Conservation (phyloP, 2,797 vertebrate genomes). For the Takifugu ocellatus region DNA sequence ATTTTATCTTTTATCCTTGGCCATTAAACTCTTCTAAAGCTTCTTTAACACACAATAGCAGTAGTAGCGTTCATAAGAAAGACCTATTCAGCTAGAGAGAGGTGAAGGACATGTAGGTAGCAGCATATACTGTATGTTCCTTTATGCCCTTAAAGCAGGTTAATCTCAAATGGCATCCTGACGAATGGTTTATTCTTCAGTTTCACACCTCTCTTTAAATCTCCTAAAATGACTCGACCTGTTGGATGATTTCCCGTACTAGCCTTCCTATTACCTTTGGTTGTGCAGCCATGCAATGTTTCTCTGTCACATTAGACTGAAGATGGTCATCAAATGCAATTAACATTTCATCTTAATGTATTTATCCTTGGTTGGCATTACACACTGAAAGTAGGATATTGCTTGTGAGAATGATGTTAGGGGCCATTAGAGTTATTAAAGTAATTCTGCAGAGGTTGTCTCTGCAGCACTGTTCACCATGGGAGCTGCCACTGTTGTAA, state of each 20-base stretch:
- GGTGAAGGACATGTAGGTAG: conserved; percentile 19
- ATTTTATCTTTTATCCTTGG: too few relatives aligned
- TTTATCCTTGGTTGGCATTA: conserved; percentile 79
- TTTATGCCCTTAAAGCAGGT: conserved; percentile 59
- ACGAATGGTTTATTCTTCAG: conserved; percentile 72
- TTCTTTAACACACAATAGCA: conserved; percentile 55
- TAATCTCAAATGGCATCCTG: conserved; percentile 69
- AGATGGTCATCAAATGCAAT: conserved; percentile 82
- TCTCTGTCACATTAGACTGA: conserved; percentile 80
- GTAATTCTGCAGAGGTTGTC: conserved; percentile 74
- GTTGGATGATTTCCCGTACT: conserved; percentile 77
- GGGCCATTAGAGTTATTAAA: conserved; percentile 80
- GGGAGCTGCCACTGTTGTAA: conserved; percentile 59
- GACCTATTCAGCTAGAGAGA: conserved; percentile 36
- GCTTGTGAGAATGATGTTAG: conserved; percentile 77
- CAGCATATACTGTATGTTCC: conserved; percentile 22
- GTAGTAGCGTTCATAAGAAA: conserved; percentile 63
- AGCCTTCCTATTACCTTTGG: conserved; percentile 82
- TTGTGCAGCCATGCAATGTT: conserved; percentile 76
- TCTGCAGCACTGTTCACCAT: conserved; percentile 56
- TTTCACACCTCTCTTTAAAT: conserved; percentile 30
- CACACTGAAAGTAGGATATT: conserved; percentile 79
- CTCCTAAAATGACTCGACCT: conserved; percentile 73
- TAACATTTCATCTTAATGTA: conserved; percentile 82
- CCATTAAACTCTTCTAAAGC: neutral